Evolutionary conservation across 1,140 invertebrate genomes (phyloP).

Genomic region (Hesperophylax magnus): DNA sequence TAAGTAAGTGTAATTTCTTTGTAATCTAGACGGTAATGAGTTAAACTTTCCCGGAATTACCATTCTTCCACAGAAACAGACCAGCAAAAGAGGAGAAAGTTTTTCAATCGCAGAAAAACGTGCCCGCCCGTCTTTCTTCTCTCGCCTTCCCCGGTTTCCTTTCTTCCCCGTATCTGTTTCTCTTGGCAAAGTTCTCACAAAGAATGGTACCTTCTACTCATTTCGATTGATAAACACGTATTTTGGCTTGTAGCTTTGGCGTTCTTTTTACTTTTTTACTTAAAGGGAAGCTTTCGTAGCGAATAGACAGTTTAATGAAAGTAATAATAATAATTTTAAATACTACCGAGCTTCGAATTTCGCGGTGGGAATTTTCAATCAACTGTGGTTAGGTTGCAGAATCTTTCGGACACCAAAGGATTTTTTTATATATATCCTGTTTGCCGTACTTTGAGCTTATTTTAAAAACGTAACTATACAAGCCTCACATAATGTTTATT

Average conservation of each 20-base stretch:
- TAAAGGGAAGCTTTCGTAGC: neutral
- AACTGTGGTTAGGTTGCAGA: too few species aligned
- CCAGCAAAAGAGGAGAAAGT: conserved; percentile 6
- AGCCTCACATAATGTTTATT: too few species aligned
- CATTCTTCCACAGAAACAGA: conserved; percentile 6
- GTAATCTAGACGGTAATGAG: conserved; percentile 39
- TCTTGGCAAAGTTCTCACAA: conserved; percentile 17
- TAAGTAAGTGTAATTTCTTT: conserved; percentile 29
- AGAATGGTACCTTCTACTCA: conserved; percentile 21
- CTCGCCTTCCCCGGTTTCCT: neutral
- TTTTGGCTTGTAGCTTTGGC: conserved; percentile 21
- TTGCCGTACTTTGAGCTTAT: too few species aligned
- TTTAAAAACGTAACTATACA: too few species aligned
- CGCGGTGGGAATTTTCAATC: too few species aligned
- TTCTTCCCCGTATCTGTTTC: conserved; percentile 23
- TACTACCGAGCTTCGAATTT: too few species aligned
- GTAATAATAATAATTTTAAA: too few species aligned
- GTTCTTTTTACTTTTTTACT: neutral
- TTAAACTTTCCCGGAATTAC: conserved; percentile 35
- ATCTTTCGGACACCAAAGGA: too few species aligned
- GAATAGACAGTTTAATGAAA: too few species aligned
- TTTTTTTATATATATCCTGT: too few species aligned
- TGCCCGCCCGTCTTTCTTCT: conserved; percentile 13
- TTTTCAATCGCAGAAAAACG: conserved; percentile 36
- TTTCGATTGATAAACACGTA: conserved; percentile 41